A percentile compares a stretch with the other conserved stretches of the same genome.
phyloP scores from a whole-genome alignment of 92 coral and sea anemone genomes.

The Paragorgia papillata region DNA sequence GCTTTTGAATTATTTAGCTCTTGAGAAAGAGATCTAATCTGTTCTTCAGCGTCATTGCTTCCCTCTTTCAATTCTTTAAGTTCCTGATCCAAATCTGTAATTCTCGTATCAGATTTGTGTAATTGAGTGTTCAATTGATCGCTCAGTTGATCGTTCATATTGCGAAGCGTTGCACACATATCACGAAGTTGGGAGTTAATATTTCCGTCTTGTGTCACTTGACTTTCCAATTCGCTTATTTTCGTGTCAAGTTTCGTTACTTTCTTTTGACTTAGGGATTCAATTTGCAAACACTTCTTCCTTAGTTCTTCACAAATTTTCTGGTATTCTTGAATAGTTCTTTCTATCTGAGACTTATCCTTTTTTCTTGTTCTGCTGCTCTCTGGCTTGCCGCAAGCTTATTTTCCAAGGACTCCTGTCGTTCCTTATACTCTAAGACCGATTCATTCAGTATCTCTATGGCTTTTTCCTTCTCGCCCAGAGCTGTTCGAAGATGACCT shows the following conservation, averaged over 20 bases:
- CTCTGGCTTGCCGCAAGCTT: neutral
- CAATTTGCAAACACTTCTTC: neutral
- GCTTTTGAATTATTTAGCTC: neutral
- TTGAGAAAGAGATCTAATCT: slow-evolving; percentile 1
- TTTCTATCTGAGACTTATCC: slow-evolving; percentile 3
- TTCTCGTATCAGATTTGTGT: neutral
- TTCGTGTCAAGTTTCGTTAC: neutral
- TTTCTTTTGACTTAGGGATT: slow-evolving; percentile 1
- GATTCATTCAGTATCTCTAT: slow-evolving; percentile 27
- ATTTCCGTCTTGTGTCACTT: slow-evolving; percentile 2
- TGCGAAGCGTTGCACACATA: neutral
- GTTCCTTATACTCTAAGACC: slow-evolving; percentile 4
- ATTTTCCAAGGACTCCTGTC: slow-evolving; percentile 21
- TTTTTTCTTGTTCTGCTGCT: neutral
- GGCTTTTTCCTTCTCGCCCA: slow-evolving; percentile 26
- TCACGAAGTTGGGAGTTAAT: neutral
- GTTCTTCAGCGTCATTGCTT: neutral
- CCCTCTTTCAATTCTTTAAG: neutral
- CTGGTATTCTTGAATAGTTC: slow-evolving; percentile 1
- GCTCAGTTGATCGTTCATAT: neutral
- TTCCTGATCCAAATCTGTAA: neutral
- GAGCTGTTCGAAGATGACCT: slow-evolving; percentile 2
- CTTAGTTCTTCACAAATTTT: slow-evolving; percentile 13
- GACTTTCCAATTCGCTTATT: slow-evolving; percentile 24
- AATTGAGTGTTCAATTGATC: neutral